These are phyloP conservation scores for Psettodes erumei DNA, from an alignment of 2,113 vertebrate species.

Conservation along the genomic window DNA sequence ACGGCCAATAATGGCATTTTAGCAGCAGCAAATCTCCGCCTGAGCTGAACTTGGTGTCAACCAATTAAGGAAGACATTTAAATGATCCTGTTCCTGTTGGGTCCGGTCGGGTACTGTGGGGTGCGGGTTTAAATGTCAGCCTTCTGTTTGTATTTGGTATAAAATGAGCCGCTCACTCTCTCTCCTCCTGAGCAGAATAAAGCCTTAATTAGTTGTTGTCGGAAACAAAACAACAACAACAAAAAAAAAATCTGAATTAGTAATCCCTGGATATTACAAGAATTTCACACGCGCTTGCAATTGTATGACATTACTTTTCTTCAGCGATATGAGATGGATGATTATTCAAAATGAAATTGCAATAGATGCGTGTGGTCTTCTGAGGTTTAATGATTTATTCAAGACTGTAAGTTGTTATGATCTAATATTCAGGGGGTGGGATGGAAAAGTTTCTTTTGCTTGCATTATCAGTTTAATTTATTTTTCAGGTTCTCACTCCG, in stretches of 20 bases:
- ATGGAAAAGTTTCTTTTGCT: constrained; percentile 67
- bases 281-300: constrained; percentile 55
- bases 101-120: constrained; percentile 48
- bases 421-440: constrained; percentile 74
- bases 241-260: constrained; percentile 58
- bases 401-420: constrained; percentile 65
- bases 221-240: too few relatives aligned
- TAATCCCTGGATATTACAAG: constrained; percentile 56
- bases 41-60: constrained; percentile 53
- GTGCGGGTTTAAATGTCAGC: constrained; percentile 75
- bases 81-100: constrained; percentile 49
- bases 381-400: constrained; percentile 74
- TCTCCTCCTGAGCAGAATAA: constrained; percentile 21
- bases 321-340: constrained; percentile 35
- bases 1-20: constrained; percentile 53
- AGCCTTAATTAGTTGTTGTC: constrained; percentile 49
- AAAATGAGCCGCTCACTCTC: constrained; percentile 32
- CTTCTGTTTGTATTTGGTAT: constrained; percentile 55
- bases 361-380: constrained; percentile 53
- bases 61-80: constrained; percentile 74
- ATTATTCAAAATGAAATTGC: constrained; percentile 69
- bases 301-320: constrained; percentile 65
- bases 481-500: constrained; percentile 70
- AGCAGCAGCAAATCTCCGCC: constrained; percentile 37
- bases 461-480: constrained; percentile 74